Evolutionary conservation across 2,113 vertebrate genomes (phyloP).

Genomic region (Malurus cyaneus): DNA sequence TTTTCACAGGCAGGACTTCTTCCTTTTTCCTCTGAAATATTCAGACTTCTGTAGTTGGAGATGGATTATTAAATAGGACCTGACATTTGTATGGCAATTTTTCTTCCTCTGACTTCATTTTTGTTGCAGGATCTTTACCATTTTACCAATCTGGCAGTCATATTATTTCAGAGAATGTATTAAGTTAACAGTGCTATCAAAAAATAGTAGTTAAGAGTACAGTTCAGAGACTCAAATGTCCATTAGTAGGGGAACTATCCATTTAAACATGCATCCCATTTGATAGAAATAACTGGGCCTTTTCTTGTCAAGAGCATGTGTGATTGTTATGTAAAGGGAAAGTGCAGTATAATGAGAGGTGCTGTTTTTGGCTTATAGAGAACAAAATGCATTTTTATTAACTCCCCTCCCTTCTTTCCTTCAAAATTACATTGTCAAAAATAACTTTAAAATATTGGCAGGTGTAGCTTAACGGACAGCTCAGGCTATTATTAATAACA

Average conservation of each 20-base stretch:
- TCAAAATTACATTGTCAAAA: constrained; percentile 23
- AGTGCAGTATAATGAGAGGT: not conserved
- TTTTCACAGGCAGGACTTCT: not conserved
- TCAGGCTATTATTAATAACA: not conserved
- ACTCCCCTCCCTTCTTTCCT: not conserved
- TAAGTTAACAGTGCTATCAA: not conserved
- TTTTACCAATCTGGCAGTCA: not conserved
- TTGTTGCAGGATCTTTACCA: not conserved
- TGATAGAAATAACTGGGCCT: not conserved
- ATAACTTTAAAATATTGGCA: not conserved
- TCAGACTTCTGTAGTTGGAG: not conserved
- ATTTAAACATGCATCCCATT: not conserved
- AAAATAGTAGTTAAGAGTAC: not conserved
- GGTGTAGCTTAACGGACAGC: not conserved
- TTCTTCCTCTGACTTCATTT: not conserved
- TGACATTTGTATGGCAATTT: not conserved
- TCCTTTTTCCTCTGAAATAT: not conserved
- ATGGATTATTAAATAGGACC: not conserved
- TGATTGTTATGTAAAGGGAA: not conserved
- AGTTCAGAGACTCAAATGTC: not conserved
- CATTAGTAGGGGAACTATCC: not conserved
- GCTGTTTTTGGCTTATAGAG: not conserved
- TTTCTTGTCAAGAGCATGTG: not conserved
- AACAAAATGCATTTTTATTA: constrained; percentile 1
- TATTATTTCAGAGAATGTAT: not conserved